Conservation (phyloP, 2,888 invertebrate species). For the Diadegma fenestrale region DNA sequence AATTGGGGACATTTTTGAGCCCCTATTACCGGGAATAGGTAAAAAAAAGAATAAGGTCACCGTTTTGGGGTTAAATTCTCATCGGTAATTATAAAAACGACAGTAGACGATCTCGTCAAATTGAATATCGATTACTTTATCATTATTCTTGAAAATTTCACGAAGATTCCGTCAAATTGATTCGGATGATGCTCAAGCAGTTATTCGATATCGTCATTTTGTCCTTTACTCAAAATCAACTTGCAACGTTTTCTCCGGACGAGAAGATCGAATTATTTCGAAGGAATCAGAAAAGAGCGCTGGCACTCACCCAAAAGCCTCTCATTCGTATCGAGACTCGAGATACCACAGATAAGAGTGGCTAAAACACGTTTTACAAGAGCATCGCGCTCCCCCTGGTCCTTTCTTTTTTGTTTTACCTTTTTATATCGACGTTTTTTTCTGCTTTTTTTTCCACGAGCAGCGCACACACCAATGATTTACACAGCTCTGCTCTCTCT, state of each 20-base stretch:
- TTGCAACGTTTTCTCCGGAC: conserved; percentile 3
- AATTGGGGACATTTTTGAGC: too few species aligned
- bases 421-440: conserved; percentile 41
- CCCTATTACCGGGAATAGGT: too few species aligned
- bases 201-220: background rate
- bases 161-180: conserved; percentile 18
- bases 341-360: conserved; percentile 69
- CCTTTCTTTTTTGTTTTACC: conserved; percentile 38
- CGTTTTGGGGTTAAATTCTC: too few species aligned
- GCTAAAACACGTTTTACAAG: conserved; percentile 72
- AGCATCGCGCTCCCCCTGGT: conserved; percentile 64
- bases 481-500: conserved; percentile 57
- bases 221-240: conserved; percentile 12
- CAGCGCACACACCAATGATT: conserved; percentile 66
- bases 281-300: conserved; percentile 39
- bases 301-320: conserved; percentile 59
- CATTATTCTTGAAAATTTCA: background rate
- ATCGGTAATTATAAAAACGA: too few species aligned
- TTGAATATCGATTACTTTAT: conserved; percentile 4
- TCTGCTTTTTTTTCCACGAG: conserved; percentile 37
- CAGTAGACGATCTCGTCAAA: too few species aligned
- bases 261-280: conserved; percentile 51
- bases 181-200: background rate
- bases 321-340: conserved; percentile 59
- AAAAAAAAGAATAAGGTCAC: too few species aligned